Base-by-base conservation (phyloP, 2,797 vertebrate genomes). In the Poeciliopsis infans region DNA sequence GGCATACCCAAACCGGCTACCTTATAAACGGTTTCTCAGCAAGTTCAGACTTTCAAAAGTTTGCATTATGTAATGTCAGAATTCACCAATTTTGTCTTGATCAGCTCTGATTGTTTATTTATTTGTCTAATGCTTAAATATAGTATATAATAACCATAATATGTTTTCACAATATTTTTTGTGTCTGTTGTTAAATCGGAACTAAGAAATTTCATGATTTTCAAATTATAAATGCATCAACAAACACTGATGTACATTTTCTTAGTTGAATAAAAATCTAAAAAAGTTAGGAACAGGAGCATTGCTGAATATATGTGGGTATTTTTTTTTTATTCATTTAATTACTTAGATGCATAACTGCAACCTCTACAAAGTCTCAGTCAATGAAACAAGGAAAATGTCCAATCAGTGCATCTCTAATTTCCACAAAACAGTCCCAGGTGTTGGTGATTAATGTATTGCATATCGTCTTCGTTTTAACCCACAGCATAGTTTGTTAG, bases 401-500 rank as follows among this genome's bases (percentile, higher is more conserved):
- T 28, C 43, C 15, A n/a, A 16, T 28, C 2, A 7, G 43, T 28
- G 13, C 68, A 45, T 45, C 25, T 45, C 25, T 70, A 23, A 75
- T 66, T 47, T 66, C 45, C 20, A 70, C 11, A 7, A 20, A 55
- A 45, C 76, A 23, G n/a, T 69, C 47, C 64, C 49, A 70, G 36
- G 43, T 68, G 46, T 43, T 25, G 16, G 5, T n/a, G 49, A n/a
- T 20, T 70, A 77, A 69, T 12, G 5, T 25, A 66, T 72, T 66
- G 81, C 49, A 18, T 1, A 80, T 51, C 46, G 28, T 25, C 33
- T 51, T 87, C 57, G n/a, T 39, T 83, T 51, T 75, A 71, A 18
- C 46, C 36, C n/a, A 13, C 57, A 11, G 75, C 74, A 39, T 46
- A 31, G 59, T 75, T 59, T 39, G 15, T 28, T 43, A 75, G 75